Percentiles rank a stretch among this genome's conserved stretches.
Conservation (phyloP, 2,113 vertebrate species). For the Ariopsis seemanni region DNA sequence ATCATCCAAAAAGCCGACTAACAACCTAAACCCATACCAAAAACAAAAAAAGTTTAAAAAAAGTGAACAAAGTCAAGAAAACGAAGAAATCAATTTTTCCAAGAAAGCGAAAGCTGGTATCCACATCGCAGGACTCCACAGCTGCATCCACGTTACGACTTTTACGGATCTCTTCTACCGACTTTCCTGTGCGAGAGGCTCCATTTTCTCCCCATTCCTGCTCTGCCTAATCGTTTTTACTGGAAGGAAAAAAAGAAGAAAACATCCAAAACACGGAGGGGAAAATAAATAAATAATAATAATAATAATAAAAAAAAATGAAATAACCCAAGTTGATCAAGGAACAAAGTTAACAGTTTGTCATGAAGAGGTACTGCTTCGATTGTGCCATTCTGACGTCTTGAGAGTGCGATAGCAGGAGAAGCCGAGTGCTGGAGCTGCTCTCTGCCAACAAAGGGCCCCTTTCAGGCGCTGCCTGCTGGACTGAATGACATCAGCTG, state of each 20-base stretch:
- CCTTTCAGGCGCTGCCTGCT: constrained; percentile 81
- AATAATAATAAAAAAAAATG: no score
- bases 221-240: constrained; percentile 47
- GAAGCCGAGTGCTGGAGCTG: constrained; percentile 73
- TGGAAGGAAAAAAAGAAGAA: neutral
- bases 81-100: neutral
- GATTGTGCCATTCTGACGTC: constrained; percentile 66
- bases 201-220: constrained; percentile 64
- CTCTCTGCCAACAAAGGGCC: constrained; percentile 91
- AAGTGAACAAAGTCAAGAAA: neutral
- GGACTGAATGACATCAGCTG: constrained; percentile 86
- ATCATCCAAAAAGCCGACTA: constrained; percentile 48
- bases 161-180: constrained; percentile 49
- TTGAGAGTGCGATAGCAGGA: constrained; percentile 58
- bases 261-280: neutral
- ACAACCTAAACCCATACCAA: constrained; percentile 6
- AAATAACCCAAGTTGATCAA: neutral
- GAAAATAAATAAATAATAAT: no score
- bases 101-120: constrained; percentile 6
- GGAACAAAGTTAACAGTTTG: neutral
- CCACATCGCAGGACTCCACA: constrained; percentile 31
- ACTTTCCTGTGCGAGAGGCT: constrained; percentile 64
- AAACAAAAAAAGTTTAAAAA: neutral
- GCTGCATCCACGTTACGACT: constrained; percentile 38
- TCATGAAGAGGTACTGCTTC: constrained; percentile 48